These are phyloP conservation scores for Tenthredo amoena DNA, from an alignment of 2,888 invertebrate species.

Conservation along the genomic window DNA sequence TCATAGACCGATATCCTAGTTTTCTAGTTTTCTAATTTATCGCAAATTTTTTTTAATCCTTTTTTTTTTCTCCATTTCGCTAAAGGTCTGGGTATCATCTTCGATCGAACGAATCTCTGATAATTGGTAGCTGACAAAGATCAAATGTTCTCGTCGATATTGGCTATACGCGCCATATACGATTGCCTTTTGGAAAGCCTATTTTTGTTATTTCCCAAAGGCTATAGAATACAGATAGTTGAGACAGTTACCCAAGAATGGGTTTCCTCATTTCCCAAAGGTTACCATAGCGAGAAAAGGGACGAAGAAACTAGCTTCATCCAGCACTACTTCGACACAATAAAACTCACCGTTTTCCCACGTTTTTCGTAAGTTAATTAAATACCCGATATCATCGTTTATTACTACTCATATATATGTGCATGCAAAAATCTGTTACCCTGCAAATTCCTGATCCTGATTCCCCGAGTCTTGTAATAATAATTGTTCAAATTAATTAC, in stretches of 20 bases:
- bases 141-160: neutral
- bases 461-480: neutral
- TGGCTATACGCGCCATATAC: neutral
- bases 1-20: neutral
- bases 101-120: neutral
- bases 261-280: slow-evolving; percentile 12
- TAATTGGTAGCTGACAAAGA: neutral
- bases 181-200: neutral
- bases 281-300: neutral
- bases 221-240: neutral
- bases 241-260: neutral
- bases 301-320: neutral
- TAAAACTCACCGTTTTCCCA: neutral
- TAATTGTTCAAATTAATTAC: too few relatives aligned
- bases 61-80: neutral
- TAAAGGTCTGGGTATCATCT: neutral
- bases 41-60: neutral
- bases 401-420: neutral
- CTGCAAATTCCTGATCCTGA: too few relatives aligned
- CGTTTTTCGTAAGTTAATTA: neutral
- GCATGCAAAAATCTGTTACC: neutral
- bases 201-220: slow-evolving; percentile 37
- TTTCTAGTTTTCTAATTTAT: neutral
- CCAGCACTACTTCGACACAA: neutral
- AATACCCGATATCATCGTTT: neutral